A percentile compares a stretch with the other conserved stretches of the same genome.
phyloP scores from a whole-genome alignment of 1,140 invertebrate species.

The Drosophila sp. region DNA sequence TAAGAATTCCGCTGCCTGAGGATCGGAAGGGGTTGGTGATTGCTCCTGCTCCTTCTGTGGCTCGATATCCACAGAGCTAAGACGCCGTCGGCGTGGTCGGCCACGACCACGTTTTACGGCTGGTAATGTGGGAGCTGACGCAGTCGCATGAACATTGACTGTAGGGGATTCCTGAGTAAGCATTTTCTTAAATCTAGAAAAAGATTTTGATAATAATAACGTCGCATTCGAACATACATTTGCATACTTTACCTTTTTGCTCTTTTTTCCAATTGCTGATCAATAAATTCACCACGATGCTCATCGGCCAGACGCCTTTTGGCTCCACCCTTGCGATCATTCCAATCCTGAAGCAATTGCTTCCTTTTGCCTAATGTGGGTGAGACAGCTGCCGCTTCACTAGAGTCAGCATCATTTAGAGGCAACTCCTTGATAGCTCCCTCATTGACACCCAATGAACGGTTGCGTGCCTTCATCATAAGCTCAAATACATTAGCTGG shows the following conservation, averaged over 20 bases:
- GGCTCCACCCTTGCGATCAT: conserved; percentile 84
- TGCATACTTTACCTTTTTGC: conserved; percentile 82
- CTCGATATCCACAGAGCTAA: conserved; percentile 34
- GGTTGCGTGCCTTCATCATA: conserved; percentile 86
- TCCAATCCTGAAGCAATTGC: conserved; percentile 85
- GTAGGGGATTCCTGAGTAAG: conserved; percentile 45
- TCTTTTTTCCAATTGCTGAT: conserved; percentile 84
- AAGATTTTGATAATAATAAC: neutral
- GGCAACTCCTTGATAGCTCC: conserved; percentile 83
- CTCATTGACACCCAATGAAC: conserved; percentile 86
- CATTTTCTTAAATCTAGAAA: conserved; percentile 75
- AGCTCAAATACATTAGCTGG: conserved; percentile 85
- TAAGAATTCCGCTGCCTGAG: conserved; percentile 64
- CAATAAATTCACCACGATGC: conserved; percentile 84
- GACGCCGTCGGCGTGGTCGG: conserved; percentile 42
- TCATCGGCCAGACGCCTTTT: conserved; percentile 85
- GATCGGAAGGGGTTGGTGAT: conserved; percentile 5
- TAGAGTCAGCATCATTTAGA: conserved; percentile 12
- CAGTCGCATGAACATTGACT: neutral
- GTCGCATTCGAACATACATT: neutral
- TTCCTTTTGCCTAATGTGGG: conserved; percentile 84
- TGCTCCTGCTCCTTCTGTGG: neutral
- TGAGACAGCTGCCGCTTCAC: conserved; percentile 51
- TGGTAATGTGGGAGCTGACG: conserved; percentile 34
- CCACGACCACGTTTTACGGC: conserved; percentile 44